Percentiles rank a stretch among this genome's conserved stretches.
These are phyloP conservation scores for Malurus elegans DNA, from an alignment of 2,113 vertebrate species.

Conservation along the genomic window DNA sequence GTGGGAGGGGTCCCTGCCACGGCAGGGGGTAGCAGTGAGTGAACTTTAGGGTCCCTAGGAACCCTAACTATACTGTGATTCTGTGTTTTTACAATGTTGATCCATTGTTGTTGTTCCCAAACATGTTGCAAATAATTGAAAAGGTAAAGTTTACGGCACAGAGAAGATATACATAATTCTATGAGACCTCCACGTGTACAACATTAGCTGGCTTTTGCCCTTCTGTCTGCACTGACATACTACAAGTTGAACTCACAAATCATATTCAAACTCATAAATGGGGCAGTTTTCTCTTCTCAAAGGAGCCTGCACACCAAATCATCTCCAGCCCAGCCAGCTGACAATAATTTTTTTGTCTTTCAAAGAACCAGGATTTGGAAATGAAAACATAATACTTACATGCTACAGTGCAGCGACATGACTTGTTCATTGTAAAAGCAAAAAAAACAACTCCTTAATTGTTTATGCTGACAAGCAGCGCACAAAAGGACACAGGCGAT, in stretches of 20 bases:
- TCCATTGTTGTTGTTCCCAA: background rate
- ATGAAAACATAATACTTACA: background rate
- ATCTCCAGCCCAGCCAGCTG: background rate
- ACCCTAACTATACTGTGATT: background rate
- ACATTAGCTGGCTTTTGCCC: background rate
- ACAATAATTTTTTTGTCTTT: background rate
- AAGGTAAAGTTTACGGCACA: background rate
- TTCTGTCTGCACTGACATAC: background rate
- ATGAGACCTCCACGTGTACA: rapidly evolving
- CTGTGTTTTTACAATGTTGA: background rate
- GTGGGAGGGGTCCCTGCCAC: background rate
- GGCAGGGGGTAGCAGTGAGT: no score
- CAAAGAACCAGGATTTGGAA: background rate
- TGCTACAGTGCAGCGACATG: background rate
- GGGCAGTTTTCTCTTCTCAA: background rate
- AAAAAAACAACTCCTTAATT: background rate
- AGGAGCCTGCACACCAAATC: background rate
- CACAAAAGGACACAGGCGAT: background rate
- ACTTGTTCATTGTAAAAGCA: background rate
- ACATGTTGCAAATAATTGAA: background rate
- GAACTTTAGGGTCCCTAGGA: background rate
- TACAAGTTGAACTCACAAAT: background rate
- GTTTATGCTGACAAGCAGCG: background rate
- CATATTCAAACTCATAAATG: background rate
- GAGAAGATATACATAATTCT: background rate